Conservation (phyloP, 2,113 vertebrate species). For the Ceratotherium simum region DNA sequence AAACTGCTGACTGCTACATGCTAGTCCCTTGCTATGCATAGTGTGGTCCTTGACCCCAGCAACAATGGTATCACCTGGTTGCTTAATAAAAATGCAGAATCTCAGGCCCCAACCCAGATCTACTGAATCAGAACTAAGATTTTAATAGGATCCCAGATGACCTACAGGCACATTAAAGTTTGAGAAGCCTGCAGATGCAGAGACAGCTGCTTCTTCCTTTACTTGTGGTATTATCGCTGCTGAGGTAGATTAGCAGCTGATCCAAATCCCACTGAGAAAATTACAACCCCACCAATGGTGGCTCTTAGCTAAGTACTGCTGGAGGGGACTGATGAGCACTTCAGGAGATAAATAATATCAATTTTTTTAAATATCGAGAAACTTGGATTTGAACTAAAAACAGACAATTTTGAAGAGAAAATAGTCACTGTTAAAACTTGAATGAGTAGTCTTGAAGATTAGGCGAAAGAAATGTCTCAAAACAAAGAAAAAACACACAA, state of each 20-base stretch:
- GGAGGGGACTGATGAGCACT: neutral
- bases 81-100: neutral
- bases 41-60: neutral
- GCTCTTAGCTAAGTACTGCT: neutral
- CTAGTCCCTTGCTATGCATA: neutral
- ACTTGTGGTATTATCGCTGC: neutral
- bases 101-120: neutral
- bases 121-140: neutral
- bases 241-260: neutral
- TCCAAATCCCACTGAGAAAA: neutral
- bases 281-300: neutral
- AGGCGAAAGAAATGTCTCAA: neutral
- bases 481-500: neutral
- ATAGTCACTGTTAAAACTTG: neutral
- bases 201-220: neutral
- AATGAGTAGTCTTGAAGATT: neutral
- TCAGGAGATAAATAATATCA: neutral
- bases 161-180: neutral
- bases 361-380: neutral
- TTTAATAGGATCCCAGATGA: neutral
- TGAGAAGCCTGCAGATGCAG: neutral
- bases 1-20: neutral
- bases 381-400: neutral
- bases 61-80: neutral
- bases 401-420: neutral